A percentile compares a stretch with the other conserved stretches of the same genome.
Evolutionary conservation across 2,113 vertebrate genomes (phyloP).

Genomic region (Condylura cristata): DNA sequence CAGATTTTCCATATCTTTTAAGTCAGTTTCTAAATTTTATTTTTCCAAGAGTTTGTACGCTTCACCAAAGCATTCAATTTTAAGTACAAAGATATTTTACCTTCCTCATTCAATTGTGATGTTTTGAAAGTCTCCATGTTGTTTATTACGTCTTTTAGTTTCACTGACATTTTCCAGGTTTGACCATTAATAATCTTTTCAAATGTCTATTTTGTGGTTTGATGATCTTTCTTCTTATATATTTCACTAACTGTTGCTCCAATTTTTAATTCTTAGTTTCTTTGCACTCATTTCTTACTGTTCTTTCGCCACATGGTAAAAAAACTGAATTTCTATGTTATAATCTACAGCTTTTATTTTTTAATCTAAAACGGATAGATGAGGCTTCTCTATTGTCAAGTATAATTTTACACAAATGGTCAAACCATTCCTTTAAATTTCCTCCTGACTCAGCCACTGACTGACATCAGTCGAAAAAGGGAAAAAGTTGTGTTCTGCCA

Average conservation of each 20-base stretch:
- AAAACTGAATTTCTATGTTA: neutral
- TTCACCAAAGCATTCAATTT: neutral
- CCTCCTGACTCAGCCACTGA: neutral
- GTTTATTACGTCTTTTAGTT: neutral
- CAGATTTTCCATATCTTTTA: neutral
- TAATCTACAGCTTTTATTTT: neutral
- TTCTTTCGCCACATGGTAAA: neutral
- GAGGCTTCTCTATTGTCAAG: neutral
- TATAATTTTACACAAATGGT: neutral
- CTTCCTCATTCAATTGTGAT: neutral
- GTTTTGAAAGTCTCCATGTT: neutral
- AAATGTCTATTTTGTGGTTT: neutral
- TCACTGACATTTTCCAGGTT: neutral
- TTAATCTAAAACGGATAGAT: neutral
- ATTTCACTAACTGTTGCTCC: neutral
- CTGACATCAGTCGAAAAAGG: neutral
- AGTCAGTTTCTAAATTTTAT: conserved; percentile 17
- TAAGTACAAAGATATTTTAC: neutral
- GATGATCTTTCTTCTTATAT: neutral
- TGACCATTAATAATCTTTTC: neutral
- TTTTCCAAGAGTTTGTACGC: neutral
- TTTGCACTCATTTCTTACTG: neutral
- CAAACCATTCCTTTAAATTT: conserved; percentile 13
- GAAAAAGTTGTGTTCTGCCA: neutral
- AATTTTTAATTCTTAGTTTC: neutral